Evolutionary conservation across 1,140 invertebrate species (phyloP), one percentile per base, ranked within the genome.

Genomic region (Meteorus sp.): DNA sequence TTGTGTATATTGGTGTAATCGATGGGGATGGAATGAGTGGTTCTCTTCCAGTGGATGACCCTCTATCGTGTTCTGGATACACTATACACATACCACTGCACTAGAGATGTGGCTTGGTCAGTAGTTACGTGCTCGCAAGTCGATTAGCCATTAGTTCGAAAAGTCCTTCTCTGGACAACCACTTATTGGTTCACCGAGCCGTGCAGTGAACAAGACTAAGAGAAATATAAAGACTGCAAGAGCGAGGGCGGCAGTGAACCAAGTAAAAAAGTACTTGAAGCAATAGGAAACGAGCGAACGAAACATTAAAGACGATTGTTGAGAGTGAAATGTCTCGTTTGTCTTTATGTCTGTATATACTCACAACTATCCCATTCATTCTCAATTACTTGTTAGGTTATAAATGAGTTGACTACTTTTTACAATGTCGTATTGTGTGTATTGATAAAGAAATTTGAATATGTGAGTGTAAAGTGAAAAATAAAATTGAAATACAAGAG

Each of bases 131-230:
- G 54, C 44, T 47, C 13, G 44, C 54, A 56, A 56, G 54, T 45
- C 54, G 43, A 56, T 56, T 45, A 45, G 54, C 43, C 43, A 56
- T 56, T 56, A 56, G 54, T 45, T 44, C 17, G 20, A 31, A 47
- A 45, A 19, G 17, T 45, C 22, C 41, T 47, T 47, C 3, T 23
- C 19, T 22, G 39, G 39, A 43, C 39, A 43, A 13, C 11, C 23
- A 41, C 52, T 15, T 54, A 17, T 25, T 54, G 20, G 31, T 20
- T 23, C 17, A 20, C 17, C 17, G 19, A 39, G 35, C 15, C 19
- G 31, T 29, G n/a, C n/a, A n/a, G n/a, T n/a, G n/a, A n/a, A n/a
- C n/a, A n/a, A n/a, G n/a, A n/a, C n/a, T n/a, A n/a, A n/a, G n/a
- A n/a, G n/a, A n/a, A n/a, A n/a, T n/a, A n/a, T n/a, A n/a, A n/a